Percentiles rank a stretch among this genome's conserved stretches.
These are phyloP conservation scores for Rhinichthys osculus DNA, from an alignment of 2,797 vertebrate species.

Conservation along the genomic window DNA sequence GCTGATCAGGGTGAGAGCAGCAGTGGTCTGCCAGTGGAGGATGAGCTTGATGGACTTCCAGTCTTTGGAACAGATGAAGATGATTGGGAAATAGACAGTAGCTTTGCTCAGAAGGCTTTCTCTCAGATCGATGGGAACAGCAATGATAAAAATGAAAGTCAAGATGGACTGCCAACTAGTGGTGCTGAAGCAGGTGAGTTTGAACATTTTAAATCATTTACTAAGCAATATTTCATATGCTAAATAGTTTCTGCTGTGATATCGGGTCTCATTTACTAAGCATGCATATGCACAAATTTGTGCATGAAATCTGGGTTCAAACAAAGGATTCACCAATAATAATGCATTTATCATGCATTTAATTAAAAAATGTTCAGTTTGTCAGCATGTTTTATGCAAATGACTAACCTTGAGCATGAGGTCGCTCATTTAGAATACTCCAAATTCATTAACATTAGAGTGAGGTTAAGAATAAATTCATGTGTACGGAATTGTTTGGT, in stretches of 20 bases:
- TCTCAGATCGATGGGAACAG: slow-evolving; percentile 10
- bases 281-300: neutral
- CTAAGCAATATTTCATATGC: neutral
- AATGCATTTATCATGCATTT: too few species aligned
- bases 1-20: slow-evolving; percentile 12
- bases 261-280: neutral
- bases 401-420: neutral
- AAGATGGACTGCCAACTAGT: neutral
- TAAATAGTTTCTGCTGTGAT: neutral
- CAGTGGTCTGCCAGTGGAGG: slow-evolving; percentile 42
- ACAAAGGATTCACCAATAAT: neutral
- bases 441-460: neutral
- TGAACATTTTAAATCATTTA: neutral
- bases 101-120: slow-evolving; percentile 36
- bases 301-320: neutral
- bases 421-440: too few species aligned
- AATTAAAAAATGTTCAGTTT: neutral
- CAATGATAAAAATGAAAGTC: slow-evolving; percentile 40
- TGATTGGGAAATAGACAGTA: slow-evolving; percentile 53
- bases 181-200: slow-evolving; percentile 36
- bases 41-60: slow-evolving; percentile 62
- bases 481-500: neutral
- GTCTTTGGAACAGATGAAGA: slow-evolving; percentile 60
- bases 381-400: neutral
- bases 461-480: neutral